Conservation (phyloP, 1,140 invertebrate species). For the Ceratosolen solmsi region DNA sequence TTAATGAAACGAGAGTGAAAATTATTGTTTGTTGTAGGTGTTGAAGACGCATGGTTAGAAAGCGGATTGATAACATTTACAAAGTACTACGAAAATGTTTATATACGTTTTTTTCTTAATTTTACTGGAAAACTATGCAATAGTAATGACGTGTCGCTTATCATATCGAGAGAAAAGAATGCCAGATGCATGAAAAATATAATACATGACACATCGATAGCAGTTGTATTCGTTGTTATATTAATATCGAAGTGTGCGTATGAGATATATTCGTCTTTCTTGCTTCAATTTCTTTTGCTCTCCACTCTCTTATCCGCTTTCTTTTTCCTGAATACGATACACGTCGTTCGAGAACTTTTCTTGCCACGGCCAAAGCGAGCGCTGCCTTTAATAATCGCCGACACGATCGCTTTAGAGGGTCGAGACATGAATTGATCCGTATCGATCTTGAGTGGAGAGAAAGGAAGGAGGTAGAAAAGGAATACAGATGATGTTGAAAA, state of each 20-base stretch:
- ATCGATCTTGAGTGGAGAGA: slow-evolving; percentile 31
- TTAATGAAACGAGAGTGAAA: no score
- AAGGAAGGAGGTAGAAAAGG: background rate
- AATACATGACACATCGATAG: background rate
- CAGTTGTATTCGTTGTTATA: no score
- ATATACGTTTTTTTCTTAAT: background rate
- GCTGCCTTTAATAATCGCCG: slow-evolving; percentile 56
- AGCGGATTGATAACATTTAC: no score
- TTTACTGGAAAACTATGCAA: background rate
- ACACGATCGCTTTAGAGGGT: slow-evolving; percentile 52
- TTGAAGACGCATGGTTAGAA: no score
- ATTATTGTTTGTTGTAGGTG: no score
- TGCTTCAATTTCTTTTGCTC: background rate
- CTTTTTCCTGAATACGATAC: slow-evolving; percentile 11
- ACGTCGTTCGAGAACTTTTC: slow-evolving; percentile 12
- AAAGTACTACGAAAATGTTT: no score
- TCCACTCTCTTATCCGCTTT: slow-evolving; percentile 7
- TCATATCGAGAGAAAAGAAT: slow-evolving; percentile 13
- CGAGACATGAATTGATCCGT: slow-evolving; percentile 43
- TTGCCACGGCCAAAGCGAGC: background rate
- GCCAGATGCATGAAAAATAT: background rate
- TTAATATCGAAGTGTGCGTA: background rate
- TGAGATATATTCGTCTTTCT: background rate
- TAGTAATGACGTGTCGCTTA: background rate
- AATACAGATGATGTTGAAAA: slow-evolving; percentile 24